These are phyloP conservation scores for Ondatra zibethicus DNA, from an alignment of 2,113 vertebrate species.

Conservation along the genomic window DNA sequence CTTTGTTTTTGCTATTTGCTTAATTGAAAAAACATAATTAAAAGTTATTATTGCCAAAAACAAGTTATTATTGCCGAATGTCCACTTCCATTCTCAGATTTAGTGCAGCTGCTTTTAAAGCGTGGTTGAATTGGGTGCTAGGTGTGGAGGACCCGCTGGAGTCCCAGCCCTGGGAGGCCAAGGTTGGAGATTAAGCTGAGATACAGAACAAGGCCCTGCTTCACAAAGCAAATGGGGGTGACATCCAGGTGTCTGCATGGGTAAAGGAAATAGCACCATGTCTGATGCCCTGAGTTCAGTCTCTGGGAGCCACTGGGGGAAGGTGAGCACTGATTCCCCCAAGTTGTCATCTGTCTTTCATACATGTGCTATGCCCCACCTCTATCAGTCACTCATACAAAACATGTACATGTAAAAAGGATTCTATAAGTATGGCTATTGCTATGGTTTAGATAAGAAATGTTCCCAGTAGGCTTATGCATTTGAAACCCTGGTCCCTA, in stretches of 20 bases:
- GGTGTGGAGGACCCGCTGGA: not conserved
- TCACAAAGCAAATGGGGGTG: not conserved
- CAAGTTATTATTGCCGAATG: slow-evolving; percentile 10
- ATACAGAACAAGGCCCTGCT: not conserved
- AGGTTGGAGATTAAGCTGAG: not conserved
- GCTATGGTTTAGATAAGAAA: not conserved
- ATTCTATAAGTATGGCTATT: not conserved
- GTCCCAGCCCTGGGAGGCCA: not conserved
- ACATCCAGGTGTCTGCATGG: no score
- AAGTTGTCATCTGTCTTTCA: not conserved
- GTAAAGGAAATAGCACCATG: no score
- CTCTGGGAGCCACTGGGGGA: no score
- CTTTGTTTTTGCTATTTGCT: slow-evolving; percentile 41
- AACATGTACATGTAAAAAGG: not conserved
- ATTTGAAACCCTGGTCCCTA: no score
- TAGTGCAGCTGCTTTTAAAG: not conserved
- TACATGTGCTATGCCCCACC: not conserved
- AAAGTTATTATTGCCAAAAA: slow-evolving; percentile 34
- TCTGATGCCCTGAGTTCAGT: not conserved
- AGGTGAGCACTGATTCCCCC: not conserved
- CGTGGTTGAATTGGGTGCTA: not conserved
- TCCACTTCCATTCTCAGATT: slow-evolving; percentile 1
- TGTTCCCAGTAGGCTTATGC: not conserved
- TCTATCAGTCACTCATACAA: not conserved
- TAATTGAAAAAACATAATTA: not conserved